A percentile compares a stretch with the other conserved stretches of the same genome.
phyloP scores from a whole-genome alignment of 1,140 invertebrate species.

The Tyrophagus putrescentiae region DNA sequence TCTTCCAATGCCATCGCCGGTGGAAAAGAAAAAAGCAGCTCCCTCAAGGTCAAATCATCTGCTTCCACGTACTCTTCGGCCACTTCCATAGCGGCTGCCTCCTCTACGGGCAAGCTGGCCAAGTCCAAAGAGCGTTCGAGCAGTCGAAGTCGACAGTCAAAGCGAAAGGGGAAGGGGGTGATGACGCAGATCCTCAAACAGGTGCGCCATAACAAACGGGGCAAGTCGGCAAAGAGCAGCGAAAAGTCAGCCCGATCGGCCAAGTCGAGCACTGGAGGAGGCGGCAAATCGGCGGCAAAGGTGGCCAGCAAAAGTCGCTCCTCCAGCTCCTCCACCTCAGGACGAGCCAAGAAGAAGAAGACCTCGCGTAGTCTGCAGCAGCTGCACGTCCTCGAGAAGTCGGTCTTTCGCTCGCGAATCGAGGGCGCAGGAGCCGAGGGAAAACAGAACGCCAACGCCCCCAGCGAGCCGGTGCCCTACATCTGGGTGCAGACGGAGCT shows the following conservation, averaged over 20 bases:
- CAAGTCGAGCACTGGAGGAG: not conserved
- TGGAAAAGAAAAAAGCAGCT: too few species aligned
- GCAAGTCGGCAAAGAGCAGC: too few species aligned
- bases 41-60: too few species aligned
- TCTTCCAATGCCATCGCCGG: too few species aligned
- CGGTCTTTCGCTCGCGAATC: not conserved
- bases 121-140: not conserved
- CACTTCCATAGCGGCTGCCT: too few species aligned
- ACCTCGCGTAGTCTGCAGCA: slow-evolving; percentile 1
- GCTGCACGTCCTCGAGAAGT: not conserved
- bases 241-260: not conserved
- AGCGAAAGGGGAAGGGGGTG: not conserved
- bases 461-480: slow-evolving; percentile 1
- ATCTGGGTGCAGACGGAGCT: not conserved
- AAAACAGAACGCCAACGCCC: too few species aligned
- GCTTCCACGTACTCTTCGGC: too few species aligned
- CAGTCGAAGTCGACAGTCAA: slow-evolving; percentile 7
- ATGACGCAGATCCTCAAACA: slow-evolving; percentile 10
- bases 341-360: not conserved
- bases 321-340: not conserved
- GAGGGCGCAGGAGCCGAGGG: too few species aligned
- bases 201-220: not conserved
- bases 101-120: too few species aligned
- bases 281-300: not conserved
- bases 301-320: not conserved